Evolutionary conservation across 2,888 invertebrate genomes (phyloP), one percentile per base, ranked within the genome.

Genomic region (Xylota sylvarum): DNA sequence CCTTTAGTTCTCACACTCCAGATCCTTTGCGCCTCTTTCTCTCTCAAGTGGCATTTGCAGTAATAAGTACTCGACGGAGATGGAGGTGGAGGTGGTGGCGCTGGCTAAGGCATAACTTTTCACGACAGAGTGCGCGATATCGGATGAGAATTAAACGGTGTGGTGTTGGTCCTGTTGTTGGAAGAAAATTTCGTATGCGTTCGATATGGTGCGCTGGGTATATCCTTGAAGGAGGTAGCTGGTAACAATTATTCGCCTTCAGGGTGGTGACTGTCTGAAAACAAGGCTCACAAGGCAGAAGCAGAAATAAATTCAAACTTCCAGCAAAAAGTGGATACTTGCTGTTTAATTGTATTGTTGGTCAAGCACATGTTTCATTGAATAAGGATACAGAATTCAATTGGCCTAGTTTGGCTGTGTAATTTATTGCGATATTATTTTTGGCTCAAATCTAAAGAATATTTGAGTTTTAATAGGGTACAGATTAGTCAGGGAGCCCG

Each of bases 51-150:
- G 58, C 58, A 65, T 65, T 77, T 77, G 64, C 19, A 52, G 72
- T 77, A 77, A 77, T 82, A 77, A 70, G 50, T 69, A 52, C 23
- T 12, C 14, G 35, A 23, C 27, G 48, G 60, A 23, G 52, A 4
- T 43, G 56, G 19, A 17, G 10, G 32, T 37, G 55, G 60, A 32
- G 56, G 52, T 12, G 74, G 27, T 50, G 60, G 14, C 65, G 32
- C 46, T 12, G 74, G 64, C 74, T 79, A 58, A 80, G 40, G 80
- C 80, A 80, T 76, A 80, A 85, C 70, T 80, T 85, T 85, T 48
- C 69, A 80, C 56, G 73, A 76, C 76, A 58, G 23, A 77, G 37
- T 50, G 76, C 48, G 58, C 56, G 58, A 84, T 74, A 74, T 84
- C 60, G 64, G 85, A 60, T 82, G 35, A 55, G 10, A 82, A 50